Evolutionary conservation across 2,797 vertebrate species (phyloP).

Genomic region (Acrocephalus scirpaceus): DNA sequence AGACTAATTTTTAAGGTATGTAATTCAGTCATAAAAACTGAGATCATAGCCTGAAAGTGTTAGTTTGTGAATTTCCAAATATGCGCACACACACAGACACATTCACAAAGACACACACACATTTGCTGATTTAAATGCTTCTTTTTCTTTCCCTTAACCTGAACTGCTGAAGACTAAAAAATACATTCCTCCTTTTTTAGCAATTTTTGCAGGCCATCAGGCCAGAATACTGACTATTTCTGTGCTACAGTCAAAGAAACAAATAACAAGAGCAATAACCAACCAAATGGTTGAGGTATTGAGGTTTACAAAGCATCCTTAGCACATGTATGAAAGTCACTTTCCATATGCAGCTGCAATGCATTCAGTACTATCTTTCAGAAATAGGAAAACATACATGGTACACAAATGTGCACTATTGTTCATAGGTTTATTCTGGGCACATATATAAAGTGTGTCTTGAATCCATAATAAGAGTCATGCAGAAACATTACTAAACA

Average conservation of each 20-base stretch:
- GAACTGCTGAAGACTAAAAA: conserved; percentile 15
- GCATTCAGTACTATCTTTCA: background rate
- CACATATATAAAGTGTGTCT: background rate
- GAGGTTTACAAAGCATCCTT: background rate
- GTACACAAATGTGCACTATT: background rate
- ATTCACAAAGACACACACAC: background rate
- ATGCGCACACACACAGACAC: background rate
- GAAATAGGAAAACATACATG: background rate
- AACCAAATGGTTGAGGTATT: background rate
- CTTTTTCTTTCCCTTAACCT: background rate
- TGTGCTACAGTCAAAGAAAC: background rate
- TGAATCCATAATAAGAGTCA: background rate
- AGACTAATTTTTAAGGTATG: conserved; percentile 13
- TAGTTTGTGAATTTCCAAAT: conserved; percentile 15
- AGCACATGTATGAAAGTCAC: background rate
- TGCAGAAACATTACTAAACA: background rate
- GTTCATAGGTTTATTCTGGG: background rate
- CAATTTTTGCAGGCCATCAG: conserved; percentile 9
- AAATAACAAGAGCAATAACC: background rate
- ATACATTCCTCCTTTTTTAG: background rate
- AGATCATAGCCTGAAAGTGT: background rate
- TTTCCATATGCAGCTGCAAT: background rate
- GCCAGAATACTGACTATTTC: background rate
- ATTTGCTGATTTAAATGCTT: background rate
- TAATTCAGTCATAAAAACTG: conserved; percentile 11